Evolutionary conservation across 2,797 vertebrate genomes (phyloP).

Genomic region (Sarcoramphus papa): DNA sequence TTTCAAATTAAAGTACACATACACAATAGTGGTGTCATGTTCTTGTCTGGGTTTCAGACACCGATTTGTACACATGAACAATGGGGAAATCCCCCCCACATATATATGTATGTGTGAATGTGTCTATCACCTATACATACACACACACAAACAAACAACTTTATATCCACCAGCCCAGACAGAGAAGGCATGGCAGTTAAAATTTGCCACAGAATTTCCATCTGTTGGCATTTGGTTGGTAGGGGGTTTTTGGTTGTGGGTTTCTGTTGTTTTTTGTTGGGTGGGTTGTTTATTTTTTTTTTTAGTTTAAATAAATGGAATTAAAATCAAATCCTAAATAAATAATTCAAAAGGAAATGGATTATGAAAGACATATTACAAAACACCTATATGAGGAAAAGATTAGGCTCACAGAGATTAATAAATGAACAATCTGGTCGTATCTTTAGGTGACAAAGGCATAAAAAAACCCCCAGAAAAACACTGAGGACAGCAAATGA

Average conservation of each 20-base stretch:
- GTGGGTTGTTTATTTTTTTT: background rate
- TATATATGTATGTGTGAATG: too few species aligned
- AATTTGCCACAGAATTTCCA: background rate
- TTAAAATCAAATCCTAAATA: background rate
- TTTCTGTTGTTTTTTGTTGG: background rate
- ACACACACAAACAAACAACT: background rate
- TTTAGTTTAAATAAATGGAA: background rate
- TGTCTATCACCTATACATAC: background rate
- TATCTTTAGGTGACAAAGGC: background rate
- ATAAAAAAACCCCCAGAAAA: background rate
- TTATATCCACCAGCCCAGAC: background rate
- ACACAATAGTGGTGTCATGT: background rate
- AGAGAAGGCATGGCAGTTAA: background rate
- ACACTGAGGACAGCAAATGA: background rate
- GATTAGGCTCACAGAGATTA: background rate
- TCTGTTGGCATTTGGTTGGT: background rate
- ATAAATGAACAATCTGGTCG: background rate
- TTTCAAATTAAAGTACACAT: background rate
- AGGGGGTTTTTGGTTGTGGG: background rate
- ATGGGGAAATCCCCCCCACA: background rate
- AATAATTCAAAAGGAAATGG: background rate
- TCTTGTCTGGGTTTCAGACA: background rate
- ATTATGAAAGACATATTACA: background rate
- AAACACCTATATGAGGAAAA: background rate
- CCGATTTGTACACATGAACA: fast-evolving